Evolutionary conservation across 2,888 invertebrate genomes (phyloP), one percentile per base, ranked within the genome.

Genomic region (Synanthedon vespiformis): DNA sequence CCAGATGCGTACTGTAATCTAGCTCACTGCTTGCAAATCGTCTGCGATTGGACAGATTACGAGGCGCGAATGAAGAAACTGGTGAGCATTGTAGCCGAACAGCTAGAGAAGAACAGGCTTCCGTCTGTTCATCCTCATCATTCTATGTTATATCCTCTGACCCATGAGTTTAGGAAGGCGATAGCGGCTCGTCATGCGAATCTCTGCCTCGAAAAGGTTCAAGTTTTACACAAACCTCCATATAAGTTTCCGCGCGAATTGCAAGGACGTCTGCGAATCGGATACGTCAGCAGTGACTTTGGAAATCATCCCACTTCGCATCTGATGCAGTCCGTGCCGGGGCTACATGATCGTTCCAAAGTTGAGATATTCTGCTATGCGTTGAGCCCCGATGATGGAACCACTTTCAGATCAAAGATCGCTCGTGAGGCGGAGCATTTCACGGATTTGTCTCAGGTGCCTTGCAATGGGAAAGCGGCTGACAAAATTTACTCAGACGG

Each of bases 71-170:
- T 99, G 98, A 97, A 97, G 79, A 97, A 97, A 67, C 85, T 99
- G 57, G 98, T 96, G 10, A 93, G 93, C 68, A 99, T 99, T 62
- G 99, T 99, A 0, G 97, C 97, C 4, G 99, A 99, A 72, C 99
- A 99, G 72, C 86, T 99, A 54, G 96, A 97, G 49, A 98, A 98
- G 84, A 98, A 98, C 75, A 91, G 99, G 57, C 88, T 99, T 52
- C 99, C 99, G 0, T 98, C 98, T 0, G 99, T 99, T 2, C 99
- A 99, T 89, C 99, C 99, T 0, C 99, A 99, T 85, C 99, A 99
- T 88, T 98, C 98, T 50, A 99, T 99, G 99, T 89, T 99, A 52
- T 99, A 99, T 86, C 99, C 99, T 1, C 89, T 99, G 58, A 94
- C 96, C 1, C 99, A 99, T 72, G 95, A 96, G 34, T 97, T 95